Base-by-base conservation (phyloP, 2,113 vertebrate species). In the Catharus fuscescens region DNA sequence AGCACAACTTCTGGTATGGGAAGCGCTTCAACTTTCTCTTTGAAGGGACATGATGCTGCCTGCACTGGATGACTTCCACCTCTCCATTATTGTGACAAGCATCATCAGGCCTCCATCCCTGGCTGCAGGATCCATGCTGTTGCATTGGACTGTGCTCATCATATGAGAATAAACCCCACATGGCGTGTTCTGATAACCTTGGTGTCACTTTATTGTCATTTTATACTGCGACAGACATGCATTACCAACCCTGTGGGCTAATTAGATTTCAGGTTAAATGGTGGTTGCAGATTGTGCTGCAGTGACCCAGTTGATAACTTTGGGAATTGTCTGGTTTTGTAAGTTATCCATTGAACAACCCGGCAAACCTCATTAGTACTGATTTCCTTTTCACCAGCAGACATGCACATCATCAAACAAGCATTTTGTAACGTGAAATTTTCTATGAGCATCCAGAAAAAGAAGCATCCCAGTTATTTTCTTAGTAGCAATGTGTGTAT, bases 261-360 rank as follows among this genome's bases (percentile, higher is more conserved):
- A 53, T 69, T 29, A 42, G 36, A 42, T 87, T 94, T 80, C 65
- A 80, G 60, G 32, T 57, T 7, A 54, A 83, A 29, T 31, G 45
- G 29, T 48, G 60, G 52, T 76, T 85, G 80, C 76, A 64, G 78
- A 70, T 57, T 64, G 50, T 74, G 69, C 80, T 81, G 71, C 74
- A 78, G 70, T 84, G 91, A 71, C 79, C 50, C 56, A 36, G 2
- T 44, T 84, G 36, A 18, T 85, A 62, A 48, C 90, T 91, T 60
- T 87, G 86, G 82, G 62, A 90, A 73, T 80, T 90, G 77, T 85
- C 93, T 96, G 93, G 32, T 77, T 92, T 94, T 93, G 21, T 86
- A 80, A 77, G 73, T 29, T 81, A 54, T 2, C 62, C 64, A 36
- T 25, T 40, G 19, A 60, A 64, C 83, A 88, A 86, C 42, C 26